Conservation (phyloP, 2,888 invertebrate species). For the Rhingia rostrata region DNA sequence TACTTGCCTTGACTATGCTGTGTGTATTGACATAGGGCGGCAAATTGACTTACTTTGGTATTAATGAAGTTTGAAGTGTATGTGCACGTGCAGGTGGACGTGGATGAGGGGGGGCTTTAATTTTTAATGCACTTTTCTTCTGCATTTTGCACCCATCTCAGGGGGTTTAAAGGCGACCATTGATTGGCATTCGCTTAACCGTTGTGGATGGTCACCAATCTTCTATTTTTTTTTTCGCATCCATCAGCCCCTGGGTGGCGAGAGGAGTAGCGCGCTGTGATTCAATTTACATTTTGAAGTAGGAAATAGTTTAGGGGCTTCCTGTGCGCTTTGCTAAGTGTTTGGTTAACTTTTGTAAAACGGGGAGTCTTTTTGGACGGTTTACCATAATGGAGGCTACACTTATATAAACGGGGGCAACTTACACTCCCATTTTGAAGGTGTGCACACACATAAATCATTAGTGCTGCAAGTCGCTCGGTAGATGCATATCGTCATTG, state of each 20-base stretch:
- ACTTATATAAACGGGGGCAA: not conserved
- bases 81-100: constrained; percentile 37
- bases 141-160: constrained; percentile 5
- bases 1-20: constrained; percentile 13
- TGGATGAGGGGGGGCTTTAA: not conserved
- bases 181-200: constrained; percentile 59
- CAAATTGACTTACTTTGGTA: constrained; percentile 65
- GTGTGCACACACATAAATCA: constrained; percentile 38
- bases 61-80: constrained; percentile 65
- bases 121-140: constrained; percentile 30
- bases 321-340: not conserved
- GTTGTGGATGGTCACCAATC: not conserved
- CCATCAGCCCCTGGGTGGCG: no score
- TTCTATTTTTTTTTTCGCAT: constrained; percentile 43
- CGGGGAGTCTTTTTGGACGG: not conserved
- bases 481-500: constrained; percentile 1
- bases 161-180: constrained; percentile 22
- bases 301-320: constrained; percentile 9
- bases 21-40: constrained; percentile 52
- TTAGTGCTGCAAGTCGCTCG: constrained; percentile 30
- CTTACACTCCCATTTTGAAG: not conserved
- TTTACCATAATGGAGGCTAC: constrained; percentile 5
- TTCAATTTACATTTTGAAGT: constrained; percentile 13
- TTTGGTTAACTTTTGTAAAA: constrained; percentile 3
- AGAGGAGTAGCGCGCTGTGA: constrained; percentile 20